phyloP scores from a whole-genome alignment of 2,888 invertebrate genomes.

The Punctoribates punctum region DNA sequence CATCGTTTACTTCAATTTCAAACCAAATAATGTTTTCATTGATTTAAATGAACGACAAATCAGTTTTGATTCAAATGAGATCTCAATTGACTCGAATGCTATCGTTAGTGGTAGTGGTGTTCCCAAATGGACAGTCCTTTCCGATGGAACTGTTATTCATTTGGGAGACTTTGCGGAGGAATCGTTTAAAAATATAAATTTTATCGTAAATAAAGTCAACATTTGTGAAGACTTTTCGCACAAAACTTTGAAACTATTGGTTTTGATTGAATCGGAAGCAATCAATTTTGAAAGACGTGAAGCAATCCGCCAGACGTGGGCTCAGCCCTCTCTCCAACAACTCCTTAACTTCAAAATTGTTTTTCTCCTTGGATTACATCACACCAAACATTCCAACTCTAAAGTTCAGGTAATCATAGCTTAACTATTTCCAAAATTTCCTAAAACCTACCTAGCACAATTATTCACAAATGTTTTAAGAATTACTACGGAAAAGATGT shows the following conservation, averaged over 20 bases:
- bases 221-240: conserved; percentile 44
- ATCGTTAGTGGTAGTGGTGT: not conserved
- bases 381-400: not conserved
- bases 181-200: conserved; percentile 43
- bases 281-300: conserved; percentile 48
- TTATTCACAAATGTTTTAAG: too few species aligned
- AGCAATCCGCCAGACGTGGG: conserved; percentile 52
- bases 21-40: not conserved
- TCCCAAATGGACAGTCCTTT: conserved; percentile 39
- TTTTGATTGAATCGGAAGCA: conserved; percentile 49
- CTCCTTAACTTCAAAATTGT: conserved; percentile 48
- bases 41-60: not conserved
- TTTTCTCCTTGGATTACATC: conserved; percentile 47
- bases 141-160: conserved; percentile 42
- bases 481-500: too few species aligned
- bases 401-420: conserved; percentile 22
- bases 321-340: conserved; percentile 47
- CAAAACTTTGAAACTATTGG: conserved; percentile 41
- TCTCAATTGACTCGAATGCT: not conserved
- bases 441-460: too few species aligned
- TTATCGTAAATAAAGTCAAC: conserved; percentile 43
- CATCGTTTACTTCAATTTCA: not conserved
- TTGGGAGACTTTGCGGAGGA: conserved; percentile 40
- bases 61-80: not conserved
- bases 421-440: too few species aligned